phyloP scores from a whole-genome alignment of 2,888 invertebrate genomes.

The Ptychoptera albimana region DNA sequence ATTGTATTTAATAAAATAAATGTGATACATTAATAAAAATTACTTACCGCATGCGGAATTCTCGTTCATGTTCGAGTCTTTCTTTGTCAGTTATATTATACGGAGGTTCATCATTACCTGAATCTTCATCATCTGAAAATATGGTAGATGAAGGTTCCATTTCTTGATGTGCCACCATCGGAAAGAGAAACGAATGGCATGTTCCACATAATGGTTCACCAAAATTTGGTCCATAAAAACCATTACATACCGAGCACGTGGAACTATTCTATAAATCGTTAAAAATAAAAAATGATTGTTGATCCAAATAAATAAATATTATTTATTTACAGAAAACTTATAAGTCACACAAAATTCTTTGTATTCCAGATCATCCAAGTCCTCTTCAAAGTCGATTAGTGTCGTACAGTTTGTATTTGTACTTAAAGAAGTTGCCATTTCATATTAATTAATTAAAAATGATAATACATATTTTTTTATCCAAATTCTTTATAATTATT shows the following conservation, averaged over 20 bases:
- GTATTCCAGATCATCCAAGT: constrained; percentile 9
- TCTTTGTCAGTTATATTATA: constrained; percentile 21
- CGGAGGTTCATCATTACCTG: constrained; percentile 83
- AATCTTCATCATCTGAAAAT: constrained; percentile 75
- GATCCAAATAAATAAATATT: too few relatives aligned
- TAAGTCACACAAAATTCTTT: constrained; percentile 14
- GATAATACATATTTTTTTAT: too few relatives aligned
- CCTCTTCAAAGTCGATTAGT: too few relatives aligned
- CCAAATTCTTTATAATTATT: too few relatives aligned
- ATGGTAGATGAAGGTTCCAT: constrained; percentile 25
- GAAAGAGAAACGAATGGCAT: constrained; percentile 85
- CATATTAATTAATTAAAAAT: too few relatives aligned
- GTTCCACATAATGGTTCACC: constrained; percentile 83
- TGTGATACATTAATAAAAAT: too few relatives aligned
- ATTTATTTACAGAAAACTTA: constrained; percentile 14
- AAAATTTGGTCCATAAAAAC: constrained; percentile 83
- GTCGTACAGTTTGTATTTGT: too few relatives aligned
- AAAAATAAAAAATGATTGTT: not conserved
- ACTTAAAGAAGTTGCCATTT: too few relatives aligned
- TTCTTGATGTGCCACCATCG: constrained; percentile 36
- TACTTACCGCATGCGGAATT: too few relatives aligned
- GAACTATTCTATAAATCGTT: constrained; percentile 19
- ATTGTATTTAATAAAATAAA: too few relatives aligned
- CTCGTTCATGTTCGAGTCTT: constrained; percentile 12
- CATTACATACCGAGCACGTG: constrained; percentile 69